Conservation (phyloP, 2,113 vertebrate species). For the crab-eating macaque (Macaca fascicularis) region DNA sequence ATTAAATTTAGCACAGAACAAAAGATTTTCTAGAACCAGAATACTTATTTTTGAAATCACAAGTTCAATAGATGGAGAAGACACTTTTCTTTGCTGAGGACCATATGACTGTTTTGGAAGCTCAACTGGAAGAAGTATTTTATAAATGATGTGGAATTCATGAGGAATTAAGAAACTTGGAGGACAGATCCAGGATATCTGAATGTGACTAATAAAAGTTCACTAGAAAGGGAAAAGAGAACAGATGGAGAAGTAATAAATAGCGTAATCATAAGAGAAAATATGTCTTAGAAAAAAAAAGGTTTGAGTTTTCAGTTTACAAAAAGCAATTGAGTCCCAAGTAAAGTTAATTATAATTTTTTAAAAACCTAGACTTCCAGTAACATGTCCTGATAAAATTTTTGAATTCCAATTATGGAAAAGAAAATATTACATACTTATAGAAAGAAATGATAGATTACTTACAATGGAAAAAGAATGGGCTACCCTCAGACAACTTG, state of each 20-base stretch:
- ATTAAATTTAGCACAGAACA: slow-evolving; percentile 30
- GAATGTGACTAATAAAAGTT: slow-evolving; percentile 35
- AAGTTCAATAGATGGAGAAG: slow-evolving; percentile 38
- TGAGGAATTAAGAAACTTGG: not conserved
- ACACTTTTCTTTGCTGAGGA: slow-evolving; percentile 41
- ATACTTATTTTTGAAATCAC: slow-evolving; percentile 56
- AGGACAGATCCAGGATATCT: not conserved
- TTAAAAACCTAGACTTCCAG: not conserved
- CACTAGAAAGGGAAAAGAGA: not conserved
- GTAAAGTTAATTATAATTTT: slow-evolving; percentile 1
- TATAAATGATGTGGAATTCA: slow-evolving; percentile 40
- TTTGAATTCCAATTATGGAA: slow-evolving; percentile 22
- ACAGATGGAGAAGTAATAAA: slow-evolving; percentile 24
- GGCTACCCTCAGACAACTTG: not conserved
- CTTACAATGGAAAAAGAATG: not conserved
- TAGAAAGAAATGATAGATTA: not conserved
- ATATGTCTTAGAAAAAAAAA: not conserved
- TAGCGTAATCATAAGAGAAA: slow-evolving; percentile 53
- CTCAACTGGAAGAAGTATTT: not conserved
- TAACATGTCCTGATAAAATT: slow-evolving; percentile 40
- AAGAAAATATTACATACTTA: slow-evolving; percentile 6
- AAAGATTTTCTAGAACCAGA: slow-evolving; percentile 46
- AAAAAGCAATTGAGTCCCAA: not conserved
- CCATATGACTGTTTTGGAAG: slow-evolving; percentile 27
- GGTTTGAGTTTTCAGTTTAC: not conserved